A percentile compares a stretch with the other conserved stretches of the same genome.
These are phyloP conservation scores for Drosophila diplacantha DNA, from an alignment of 2,888 invertebrate species.

Conservation along the genomic window DNA sequence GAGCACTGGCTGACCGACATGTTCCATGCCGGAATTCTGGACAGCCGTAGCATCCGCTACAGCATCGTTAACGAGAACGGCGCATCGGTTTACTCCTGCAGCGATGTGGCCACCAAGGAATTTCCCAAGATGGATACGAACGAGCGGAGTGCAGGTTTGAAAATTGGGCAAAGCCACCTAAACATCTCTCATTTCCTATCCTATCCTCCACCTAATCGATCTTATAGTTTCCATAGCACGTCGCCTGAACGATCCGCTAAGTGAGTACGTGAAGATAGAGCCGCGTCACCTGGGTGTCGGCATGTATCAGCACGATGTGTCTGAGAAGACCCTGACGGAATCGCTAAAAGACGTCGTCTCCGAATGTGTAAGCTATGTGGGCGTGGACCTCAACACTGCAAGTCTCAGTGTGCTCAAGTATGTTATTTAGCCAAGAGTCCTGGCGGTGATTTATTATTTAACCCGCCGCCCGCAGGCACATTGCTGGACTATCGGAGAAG, in stretches of 20 bases:
- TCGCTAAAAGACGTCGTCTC: constrained; percentile 89
- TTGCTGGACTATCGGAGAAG: constrained; percentile 88
- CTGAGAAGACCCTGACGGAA: constrained; percentile 85
- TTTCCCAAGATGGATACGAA: constrained; percentile 91
- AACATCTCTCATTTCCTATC: no score
- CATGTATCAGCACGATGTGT: constrained; percentile 96
- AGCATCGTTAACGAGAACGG: constrained; percentile 94
- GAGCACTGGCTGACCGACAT: constrained; percentile 85
- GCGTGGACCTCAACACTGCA: constrained; percentile 93
- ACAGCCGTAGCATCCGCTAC: constrained; percentile 80
- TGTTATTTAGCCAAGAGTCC: constrained; percentile 2
- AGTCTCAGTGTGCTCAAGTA: constrained; percentile 89
- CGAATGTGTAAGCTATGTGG: constrained; percentile 95
- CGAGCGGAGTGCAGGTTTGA: constrained; percentile 85
- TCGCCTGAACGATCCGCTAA: constrained; percentile 92
- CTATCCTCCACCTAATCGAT: background rate
- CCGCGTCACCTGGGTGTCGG: constrained; percentile 95
- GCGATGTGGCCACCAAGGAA: constrained; percentile 89
- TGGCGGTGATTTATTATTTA: background rate
- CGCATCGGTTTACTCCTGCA: constrained; percentile 94
- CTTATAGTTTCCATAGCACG: constrained; percentile 87
- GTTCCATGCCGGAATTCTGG: constrained; percentile 80
- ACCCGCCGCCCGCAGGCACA: constrained; percentile 79
- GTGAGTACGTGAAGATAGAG: constrained; percentile 95
- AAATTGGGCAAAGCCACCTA: constrained; percentile 54